Percentiles rank a stretch among this genome's conserved stretches.
phyloP scores from a whole-genome alignment of 2,888 invertebrate species.

The Mamestra brassicae region DNA sequence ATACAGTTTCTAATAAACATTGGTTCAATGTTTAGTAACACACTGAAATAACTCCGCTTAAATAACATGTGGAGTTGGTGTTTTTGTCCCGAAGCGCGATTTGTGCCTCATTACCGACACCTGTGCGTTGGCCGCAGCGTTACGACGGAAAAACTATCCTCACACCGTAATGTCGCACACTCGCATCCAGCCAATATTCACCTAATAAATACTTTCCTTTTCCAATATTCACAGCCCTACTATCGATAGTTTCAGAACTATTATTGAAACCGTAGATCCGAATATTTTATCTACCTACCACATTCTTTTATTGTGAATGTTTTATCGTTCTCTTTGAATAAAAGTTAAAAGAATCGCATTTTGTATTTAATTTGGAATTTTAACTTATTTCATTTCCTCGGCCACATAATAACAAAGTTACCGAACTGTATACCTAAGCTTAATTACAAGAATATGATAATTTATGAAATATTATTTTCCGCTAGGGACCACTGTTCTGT shows the following conservation, averaged over 20 bases:
- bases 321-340: slow-evolving; percentile 14
- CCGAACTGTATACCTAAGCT: slow-evolving; percentile 46
- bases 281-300: slow-evolving; percentile 75
- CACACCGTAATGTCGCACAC: slow-evolving; percentile 81
- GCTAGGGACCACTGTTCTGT: slow-evolving; percentile 42
- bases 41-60: slow-evolving; percentile 48
- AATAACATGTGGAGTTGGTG: slow-evolving; percentile 68
- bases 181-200: slow-evolving; percentile 82
- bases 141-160: slow-evolving; percentile 78
- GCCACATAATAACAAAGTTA: slow-evolving; percentile 45
- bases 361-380: slow-evolving; percentile 39
- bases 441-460: slow-evolving; percentile 59
- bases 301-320: slow-evolving; percentile 33
- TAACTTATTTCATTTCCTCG: slow-evolving; percentile 43
- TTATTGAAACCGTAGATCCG: slow-evolving; percentile 81
- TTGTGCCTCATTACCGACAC: slow-evolving; percentile 86
- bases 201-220: slow-evolving; percentile 87
- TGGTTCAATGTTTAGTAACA: slow-evolving; percentile 8
- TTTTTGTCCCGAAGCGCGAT: slow-evolving; percentile 80
- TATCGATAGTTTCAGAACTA: slow-evolving; percentile 81
- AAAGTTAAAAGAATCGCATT: slow-evolving; percentile 29
- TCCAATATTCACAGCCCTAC: slow-evolving; percentile 78
- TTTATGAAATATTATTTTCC: slow-evolving; percentile 59
- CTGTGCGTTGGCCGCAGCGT: slow-evolving; percentile 83
- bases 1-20: slow-evolving; percentile 6